Percentiles rank a stretch among this genome's conserved stretches.
Conservation (phyloP, 2,797 vertebrate genomes). For the Falco rusticolus region DNA sequence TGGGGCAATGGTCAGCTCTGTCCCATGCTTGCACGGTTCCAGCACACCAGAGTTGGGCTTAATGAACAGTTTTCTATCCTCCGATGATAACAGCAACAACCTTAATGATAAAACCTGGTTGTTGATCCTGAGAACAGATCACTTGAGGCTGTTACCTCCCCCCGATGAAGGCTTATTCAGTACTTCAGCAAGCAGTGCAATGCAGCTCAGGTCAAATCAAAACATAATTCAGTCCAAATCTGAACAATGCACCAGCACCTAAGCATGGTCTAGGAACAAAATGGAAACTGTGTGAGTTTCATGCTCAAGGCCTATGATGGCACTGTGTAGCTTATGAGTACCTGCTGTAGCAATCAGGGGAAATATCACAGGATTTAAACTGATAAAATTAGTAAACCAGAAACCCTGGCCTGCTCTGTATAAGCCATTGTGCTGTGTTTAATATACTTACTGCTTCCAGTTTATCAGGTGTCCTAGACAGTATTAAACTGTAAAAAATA, state of each 20-base stretch:
- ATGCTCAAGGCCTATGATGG: background rate
- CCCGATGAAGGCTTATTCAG: background rate
- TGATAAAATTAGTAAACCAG: conserved; percentile 52
- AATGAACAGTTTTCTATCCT: background rate
- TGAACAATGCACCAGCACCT: background rate
- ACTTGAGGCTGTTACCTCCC: background rate
- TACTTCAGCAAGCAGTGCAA: background rate
- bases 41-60: background rate
- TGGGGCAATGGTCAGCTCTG: background rate
- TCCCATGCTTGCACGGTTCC: background rate
- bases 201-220: background rate
- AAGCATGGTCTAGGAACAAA: background rate
- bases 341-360: conserved; percentile 18
- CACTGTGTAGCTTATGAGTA: background rate
- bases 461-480: conserved; percentile 65
- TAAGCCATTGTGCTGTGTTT: conserved; percentile 20
- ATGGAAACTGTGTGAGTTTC: background rate
- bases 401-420: conserved; percentile 13
- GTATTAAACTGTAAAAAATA: conserved; percentile 32
- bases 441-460: conserved; percentile 57
- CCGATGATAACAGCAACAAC: background rate
- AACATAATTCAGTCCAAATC: background rate
- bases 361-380: background rate
- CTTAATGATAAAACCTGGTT: background rate
- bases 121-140: background rate